Evolutionary conservation across 1,140 invertebrate genomes (phyloP), one percentile per base, ranked within the genome.

Genomic region (Aphaenogaster rudis): DNA sequence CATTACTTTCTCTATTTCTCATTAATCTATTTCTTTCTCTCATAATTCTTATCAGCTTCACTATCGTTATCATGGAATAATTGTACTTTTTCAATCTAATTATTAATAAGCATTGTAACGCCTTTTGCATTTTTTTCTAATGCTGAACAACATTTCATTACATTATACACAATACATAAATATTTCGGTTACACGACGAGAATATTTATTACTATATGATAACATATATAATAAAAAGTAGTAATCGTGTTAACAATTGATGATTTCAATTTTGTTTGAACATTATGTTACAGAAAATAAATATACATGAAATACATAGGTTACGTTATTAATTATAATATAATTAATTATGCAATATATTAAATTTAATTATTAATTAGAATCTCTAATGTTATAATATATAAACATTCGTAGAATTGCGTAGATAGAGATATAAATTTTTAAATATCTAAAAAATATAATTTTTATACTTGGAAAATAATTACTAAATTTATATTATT

Each of bases 31-130:
- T 63, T 66, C 33, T 63, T 13, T 63, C 17, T 45, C 72, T 90
- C 66, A 77, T 57, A 48, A 84, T 90, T 91, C 59, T 74, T 82
- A 15, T 76, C 64, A 66, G 42, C 28, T 28, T 77, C 52, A 28
- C 67, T 21, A 86, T 88, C 76, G 59, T 91, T 88, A 87, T 90
- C 88, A 90, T 86, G 67, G 81, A 90, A 88, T 76, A 88, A 80
- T 54, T 90, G 72, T 85, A 59, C 69, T 88, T 87, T 88, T 82
- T 88, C 79, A 59, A 82, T 88, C 85, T 77, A 78, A 84, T 79
- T 45, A 42, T 45, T 63, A 50, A 67, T 81, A 71, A 45, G 33
- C 54, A 63, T 59, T 77, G 1, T 36, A 36, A 80, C n/a, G 52
- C 28, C 39, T 69, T 4, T 36, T 82, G 17, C 11, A 61, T 48